Base-by-base conservation (phyloP, 2,113 vertebrate species). In the Semicossyphus pulcher region DNA sequence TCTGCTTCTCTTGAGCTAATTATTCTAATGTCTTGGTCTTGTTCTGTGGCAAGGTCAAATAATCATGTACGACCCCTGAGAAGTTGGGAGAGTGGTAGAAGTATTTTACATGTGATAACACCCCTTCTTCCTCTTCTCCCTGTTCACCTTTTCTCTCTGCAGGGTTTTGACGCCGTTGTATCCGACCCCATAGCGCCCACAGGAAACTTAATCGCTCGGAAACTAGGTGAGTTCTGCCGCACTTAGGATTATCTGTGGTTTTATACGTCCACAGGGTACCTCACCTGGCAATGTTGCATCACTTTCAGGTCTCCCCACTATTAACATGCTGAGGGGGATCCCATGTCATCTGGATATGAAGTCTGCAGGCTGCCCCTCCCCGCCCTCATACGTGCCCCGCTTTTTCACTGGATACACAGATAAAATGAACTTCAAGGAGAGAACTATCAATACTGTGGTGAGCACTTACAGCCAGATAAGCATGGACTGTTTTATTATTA, bases 361-460 rank as follows among this genome's bases (percentile, higher is more conserved):
- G 0, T 70, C 91, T 67, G 72, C 85, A 1, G 91, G 91, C 12
- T 93, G 86, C 4, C 94, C 94, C 0, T 91, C 84, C 26, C 95
- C 95, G 0, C 80, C 91, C 1, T 94, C 94, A 1, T 95, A 92
- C 1, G 37, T 95, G 1, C 95, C 95, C 39, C 91, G 93, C 20
- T 91, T 90, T 47, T 94, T 94, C 34, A 94, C 92, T 1, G 34
- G 66, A 36, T 86, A 81, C 76, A 91, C 93, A 0, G 92, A 97
- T 56, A 90, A 0, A 4, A 98, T 98, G 97, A 94, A 65, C 0
- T 97, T 96, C 45, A 59, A 48, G 0, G 88, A 97, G 52, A 88
- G 95, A 26, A 69, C 93, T 21, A 39, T 89, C 75, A 97, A 97
- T 20, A 75, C 92, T 2, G 23, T 97, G 34, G 74, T 90, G 49